Conservation (phyloP, 92 coral and sea anemone genomes). For the Epizoanthus illoricatus region DNA sequence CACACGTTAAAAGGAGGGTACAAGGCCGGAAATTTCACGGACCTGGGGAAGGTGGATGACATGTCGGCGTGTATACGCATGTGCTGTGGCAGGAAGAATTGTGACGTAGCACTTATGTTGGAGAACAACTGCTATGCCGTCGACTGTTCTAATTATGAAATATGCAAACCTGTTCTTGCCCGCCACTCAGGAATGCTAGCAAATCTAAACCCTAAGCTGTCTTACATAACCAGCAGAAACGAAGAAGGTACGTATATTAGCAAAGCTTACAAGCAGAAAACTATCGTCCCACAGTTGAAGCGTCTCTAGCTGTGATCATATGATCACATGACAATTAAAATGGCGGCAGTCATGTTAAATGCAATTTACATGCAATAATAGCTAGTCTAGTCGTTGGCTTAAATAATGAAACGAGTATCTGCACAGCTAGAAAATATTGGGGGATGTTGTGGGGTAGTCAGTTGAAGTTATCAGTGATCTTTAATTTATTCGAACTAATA, state of each 20-base stretch:
- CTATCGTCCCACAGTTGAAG: too few species aligned
- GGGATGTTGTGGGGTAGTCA: too few species aligned
- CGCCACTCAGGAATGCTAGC: constrained; percentile 80
- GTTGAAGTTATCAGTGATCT: too few species aligned
- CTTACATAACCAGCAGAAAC: constrained; percentile 90
- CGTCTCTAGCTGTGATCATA: too few species aligned
- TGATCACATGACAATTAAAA: too few species aligned
- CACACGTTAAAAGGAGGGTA: constrained; percentile 89
- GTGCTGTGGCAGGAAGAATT: constrained; percentile 89
- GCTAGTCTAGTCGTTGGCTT: too few species aligned
- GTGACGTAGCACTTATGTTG: constrained; percentile 94
- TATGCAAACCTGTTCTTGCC: constrained; percentile 83
- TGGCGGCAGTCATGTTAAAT: too few species aligned
- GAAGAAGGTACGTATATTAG: constrained; percentile 79
- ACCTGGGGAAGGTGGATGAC: constrained; percentile 78
- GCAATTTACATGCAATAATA: too few species aligned
- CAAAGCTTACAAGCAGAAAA: too few species aligned
- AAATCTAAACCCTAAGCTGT: constrained; percentile 78
- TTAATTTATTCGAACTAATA: neutral
- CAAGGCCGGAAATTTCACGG: constrained; percentile 91
- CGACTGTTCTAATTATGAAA: constrained; percentile 63
- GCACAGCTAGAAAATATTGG: too few species aligned
- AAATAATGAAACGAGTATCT: too few species aligned
- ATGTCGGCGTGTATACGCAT: constrained; percentile 91
- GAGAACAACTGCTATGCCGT: constrained; percentile 92